Evolutionary conservation across 2,888 invertebrate genomes (phyloP), one percentile per base, ranked within the genome.

Genomic region (Patella pellucida): DNA sequence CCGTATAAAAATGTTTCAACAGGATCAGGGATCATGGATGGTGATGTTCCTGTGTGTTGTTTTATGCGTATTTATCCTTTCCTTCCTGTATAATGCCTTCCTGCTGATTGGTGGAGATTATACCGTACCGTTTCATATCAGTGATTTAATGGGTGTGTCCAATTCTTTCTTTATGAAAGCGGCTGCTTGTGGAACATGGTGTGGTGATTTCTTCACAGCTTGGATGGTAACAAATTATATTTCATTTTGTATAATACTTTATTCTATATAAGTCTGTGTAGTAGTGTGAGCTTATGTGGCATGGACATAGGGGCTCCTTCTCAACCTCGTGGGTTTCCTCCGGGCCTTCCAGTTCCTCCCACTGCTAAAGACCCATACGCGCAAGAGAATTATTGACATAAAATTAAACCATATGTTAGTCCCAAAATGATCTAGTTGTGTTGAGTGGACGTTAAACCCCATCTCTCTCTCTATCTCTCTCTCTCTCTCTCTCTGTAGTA

Each of bases 21-120:
- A 92, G 74, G 92, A 92, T 81, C 89, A 91, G 85, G 92, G 92
- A 11, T 92, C 92, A 1, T 92, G 92, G 92, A 92, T 92, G 91
- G 90, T 90, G 4, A 92, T 92, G 92, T 92, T 92, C 82, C 87
- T 92, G 71, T 90, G 91, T 12, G 89, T 90, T 31, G 89, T 92
- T 23, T 85, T 92, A 54, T 90, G 87, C n/a, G 84, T 92, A 69
- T 92, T 91, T 81, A 87, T 92, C 75, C 91, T 92, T 84, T 92
- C 92, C 12, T 90, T 90, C 82, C 84, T 92, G 75, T 92, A 92
- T 88, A 92, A 92, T 82, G 85, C 88, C 52, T 87, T 92, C 77
- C 89, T 92, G 56, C 75, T 89, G 71, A 85, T 86, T 52, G 88
- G 87, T 2, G 88, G 89, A 7, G 85, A 85, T 19, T 79, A 89